phyloP scores from a whole-genome alignment of 2,113 vertebrate genomes.

The Columba janthina region DNA sequence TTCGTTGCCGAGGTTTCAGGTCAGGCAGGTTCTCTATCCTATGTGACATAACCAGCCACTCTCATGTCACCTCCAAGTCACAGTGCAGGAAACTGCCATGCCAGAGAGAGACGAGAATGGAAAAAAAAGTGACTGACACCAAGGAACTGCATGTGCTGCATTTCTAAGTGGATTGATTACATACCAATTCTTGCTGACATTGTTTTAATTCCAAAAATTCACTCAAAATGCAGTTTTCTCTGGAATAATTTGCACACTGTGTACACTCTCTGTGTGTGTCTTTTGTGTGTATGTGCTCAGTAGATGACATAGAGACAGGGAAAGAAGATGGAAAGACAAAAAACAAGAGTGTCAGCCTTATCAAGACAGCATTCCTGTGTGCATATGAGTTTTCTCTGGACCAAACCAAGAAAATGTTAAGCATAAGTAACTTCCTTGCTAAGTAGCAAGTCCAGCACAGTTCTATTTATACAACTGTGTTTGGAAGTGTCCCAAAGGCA shows the following conservation, averaged over 20 bases:
- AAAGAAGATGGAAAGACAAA: not conserved
- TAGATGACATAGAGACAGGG: not conserved
- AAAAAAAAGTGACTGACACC: not conserved
- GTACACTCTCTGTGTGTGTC: not conserved
- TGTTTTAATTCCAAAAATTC: not conserved
- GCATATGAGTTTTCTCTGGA: not conserved
- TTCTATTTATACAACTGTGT: conserved; percentile 33
- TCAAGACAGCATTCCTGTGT: not conserved
- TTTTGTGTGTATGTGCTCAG: not conserved
- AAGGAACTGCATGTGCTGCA: not conserved
- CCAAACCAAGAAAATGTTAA: not conserved
- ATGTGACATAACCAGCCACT: not conserved
- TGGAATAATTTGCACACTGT: not conserved
- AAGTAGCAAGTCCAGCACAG: not conserved
- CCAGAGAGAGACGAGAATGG: not conserved
- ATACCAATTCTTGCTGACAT: not conserved
- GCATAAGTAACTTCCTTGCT: not conserved
- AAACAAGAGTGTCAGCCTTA: not conserved
- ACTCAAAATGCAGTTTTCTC: not conserved
- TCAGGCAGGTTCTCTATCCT: not conserved
- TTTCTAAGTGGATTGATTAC: not conserved
- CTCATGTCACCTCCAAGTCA: not conserved
- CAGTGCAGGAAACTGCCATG: not conserved
- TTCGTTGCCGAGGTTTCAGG: not conserved
- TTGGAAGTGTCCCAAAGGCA: conserved; percentile 24